Conservation (phyloP, 2,797 vertebrate species). For the Serranus cabrilla region DNA sequence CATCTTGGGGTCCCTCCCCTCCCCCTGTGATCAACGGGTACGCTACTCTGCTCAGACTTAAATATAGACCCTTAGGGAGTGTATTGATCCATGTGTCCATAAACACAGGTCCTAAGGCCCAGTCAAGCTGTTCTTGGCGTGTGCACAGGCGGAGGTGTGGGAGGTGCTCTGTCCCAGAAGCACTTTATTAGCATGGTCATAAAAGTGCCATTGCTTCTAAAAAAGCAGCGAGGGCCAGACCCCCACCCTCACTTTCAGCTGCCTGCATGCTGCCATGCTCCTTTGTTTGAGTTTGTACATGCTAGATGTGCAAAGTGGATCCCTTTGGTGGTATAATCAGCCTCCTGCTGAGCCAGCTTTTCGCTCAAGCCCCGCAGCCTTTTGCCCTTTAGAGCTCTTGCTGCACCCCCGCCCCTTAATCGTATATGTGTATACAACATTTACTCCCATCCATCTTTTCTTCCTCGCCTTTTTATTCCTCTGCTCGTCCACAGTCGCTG, state of each 20-base stretch:
- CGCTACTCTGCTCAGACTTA: constrained; percentile 68
- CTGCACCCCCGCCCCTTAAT: constrained; percentile 65
- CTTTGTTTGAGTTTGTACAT: constrained; percentile 81
- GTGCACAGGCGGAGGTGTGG: constrained; percentile 69
- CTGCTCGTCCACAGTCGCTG: constrained; percentile 22
- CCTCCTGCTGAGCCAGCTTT: constrained; percentile 83
- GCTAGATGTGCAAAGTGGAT: constrained; percentile 80
- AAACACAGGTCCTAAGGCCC: constrained; percentile 72
- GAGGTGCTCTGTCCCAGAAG: constrained; percentile 72
- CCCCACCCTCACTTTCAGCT: constrained; percentile 64
- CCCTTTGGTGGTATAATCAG: constrained; percentile 80
- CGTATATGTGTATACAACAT: constrained; percentile 66
- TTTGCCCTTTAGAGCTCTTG: constrained; percentile 73
- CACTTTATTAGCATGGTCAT: constrained; percentile 81
- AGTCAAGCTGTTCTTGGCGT: constrained; percentile 75
- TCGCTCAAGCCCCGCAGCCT: constrained; percentile 70
- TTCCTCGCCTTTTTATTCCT: constrained; percentile 33
- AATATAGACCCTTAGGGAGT: constrained; percentile 74
- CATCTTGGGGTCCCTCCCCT: constrained; percentile 44
- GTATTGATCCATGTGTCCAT: constrained; percentile 80
- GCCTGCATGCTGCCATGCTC: constrained; percentile 64
- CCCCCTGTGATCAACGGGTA: constrained; percentile 59
- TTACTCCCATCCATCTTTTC: constrained; percentile 72
- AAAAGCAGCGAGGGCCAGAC: constrained; percentile 53
- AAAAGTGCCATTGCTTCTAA: constrained; percentile 75